Conservation (phyloP, 2,797 vertebrate genomes). For the Gallirallus australis region DNA sequence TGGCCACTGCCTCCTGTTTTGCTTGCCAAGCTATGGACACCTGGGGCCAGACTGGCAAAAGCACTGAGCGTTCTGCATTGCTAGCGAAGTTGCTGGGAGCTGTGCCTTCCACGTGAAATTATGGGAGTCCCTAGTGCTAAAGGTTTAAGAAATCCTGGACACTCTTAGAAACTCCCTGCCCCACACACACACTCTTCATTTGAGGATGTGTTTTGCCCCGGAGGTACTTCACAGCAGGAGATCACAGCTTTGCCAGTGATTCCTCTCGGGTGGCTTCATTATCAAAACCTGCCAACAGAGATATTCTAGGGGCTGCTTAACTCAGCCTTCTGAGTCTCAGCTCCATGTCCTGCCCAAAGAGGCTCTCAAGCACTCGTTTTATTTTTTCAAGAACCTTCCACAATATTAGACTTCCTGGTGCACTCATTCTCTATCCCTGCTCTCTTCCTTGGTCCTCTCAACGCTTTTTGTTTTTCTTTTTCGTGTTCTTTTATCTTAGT, state of each 20-base stretch:
- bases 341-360: neutral
- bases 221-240: neutral
- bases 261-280: neutral
- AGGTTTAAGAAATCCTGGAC: neutral
- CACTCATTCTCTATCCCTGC: neutral
- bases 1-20: constrained; percentile 15
- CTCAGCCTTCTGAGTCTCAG: neutral
- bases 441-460: neutral
- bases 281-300: neutral
- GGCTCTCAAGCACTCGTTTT: neutral
- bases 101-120: constrained; percentile 18
- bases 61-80: neutral
- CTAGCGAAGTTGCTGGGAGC: constrained; percentile 17
- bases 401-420: neutral
- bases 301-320: neutral
- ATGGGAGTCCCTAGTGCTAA: neutral
- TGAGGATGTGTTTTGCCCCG: neutral
- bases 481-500: neutral
- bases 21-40: constrained; percentile 24
- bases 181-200: neutral
- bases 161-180: neutral
- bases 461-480: neutral
- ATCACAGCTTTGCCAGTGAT: neutral
- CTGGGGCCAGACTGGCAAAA: constrained; percentile 41
- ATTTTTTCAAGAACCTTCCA: neutral